Evolutionary conservation across 2,797 vertebrate species (phyloP).

Genomic region (Rhinophrynus dorsalis): DNA sequence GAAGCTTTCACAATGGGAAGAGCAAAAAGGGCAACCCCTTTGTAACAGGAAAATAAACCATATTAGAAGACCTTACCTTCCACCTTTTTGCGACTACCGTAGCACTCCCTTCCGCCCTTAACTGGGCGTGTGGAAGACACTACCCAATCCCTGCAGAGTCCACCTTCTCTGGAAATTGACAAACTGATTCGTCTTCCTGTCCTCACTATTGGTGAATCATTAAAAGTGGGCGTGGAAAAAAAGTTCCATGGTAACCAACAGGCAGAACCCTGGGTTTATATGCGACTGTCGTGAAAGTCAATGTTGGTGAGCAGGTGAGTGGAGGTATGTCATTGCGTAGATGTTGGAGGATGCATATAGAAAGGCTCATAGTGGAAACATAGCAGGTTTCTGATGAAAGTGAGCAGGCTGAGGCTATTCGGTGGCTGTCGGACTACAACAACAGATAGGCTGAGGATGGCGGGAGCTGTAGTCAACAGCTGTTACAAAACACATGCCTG

Average conservation of each 20-base stretch:
- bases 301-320: slow-evolving; percentile 29
- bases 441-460: too few species aligned
- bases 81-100: not conserved
- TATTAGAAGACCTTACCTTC: too few species aligned
- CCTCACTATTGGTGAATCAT: not conserved
- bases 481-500: too few species aligned
- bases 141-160: not conserved
- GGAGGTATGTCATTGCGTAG: not conserved
- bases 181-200: not conserved
- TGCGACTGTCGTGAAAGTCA: slow-evolving; percentile 20
- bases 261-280: not conserved
- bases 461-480: too few species aligned
- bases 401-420: too few species aligned
- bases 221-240: not conserved
- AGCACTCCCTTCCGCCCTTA: slow-evolving; percentile 18
- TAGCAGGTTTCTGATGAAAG: too few species aligned
- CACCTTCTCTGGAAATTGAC: not conserved
- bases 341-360: too few species aligned
- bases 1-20: too few species aligned
- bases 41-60: too few species aligned
- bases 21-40: too few species aligned
- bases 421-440: too few species aligned
- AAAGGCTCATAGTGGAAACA: too few species aligned
- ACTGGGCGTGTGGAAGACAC: not conserved
- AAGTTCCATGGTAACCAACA: slow-evolving; percentile 16